Conservation (phyloP, 2,888 invertebrate species). For the Crepidodera aurea region DNA sequence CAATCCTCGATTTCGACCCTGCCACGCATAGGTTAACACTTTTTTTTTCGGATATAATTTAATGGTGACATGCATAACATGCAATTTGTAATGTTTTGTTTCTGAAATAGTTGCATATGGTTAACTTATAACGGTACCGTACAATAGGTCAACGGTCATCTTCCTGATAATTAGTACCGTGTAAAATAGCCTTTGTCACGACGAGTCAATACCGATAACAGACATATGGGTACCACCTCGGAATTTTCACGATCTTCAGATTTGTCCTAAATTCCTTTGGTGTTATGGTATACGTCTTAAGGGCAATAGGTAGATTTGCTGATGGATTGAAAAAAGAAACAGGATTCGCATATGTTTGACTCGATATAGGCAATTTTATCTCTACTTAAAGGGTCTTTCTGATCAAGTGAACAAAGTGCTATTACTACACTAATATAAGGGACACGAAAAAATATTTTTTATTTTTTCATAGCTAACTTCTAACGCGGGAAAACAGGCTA, state of each 20-base stretch:
- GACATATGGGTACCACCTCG: slow-evolving; percentile 14
- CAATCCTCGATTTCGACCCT: neutral
- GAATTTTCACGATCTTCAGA: slow-evolving; percentile 11
- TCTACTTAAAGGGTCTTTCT: too few relatives aligned
- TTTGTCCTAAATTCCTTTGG: slow-evolving; percentile 14
- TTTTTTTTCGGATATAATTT: slow-evolving; percentile 17
- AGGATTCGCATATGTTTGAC: too few relatives aligned
- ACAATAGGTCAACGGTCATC: slow-evolving; percentile 34
- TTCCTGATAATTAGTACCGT: slow-evolving; percentile 30
- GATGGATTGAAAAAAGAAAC: too few relatives aligned
- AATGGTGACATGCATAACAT: slow-evolving; percentile 17
- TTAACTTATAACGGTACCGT: slow-evolving; percentile 32
- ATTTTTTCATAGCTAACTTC: too few relatives aligned
- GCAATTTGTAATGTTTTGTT: slow-evolving; percentile 23
- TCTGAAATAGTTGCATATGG: slow-evolving; percentile 29
- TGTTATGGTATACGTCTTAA: too few relatives aligned
- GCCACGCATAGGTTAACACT: neutral
- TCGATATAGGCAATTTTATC: too few relatives aligned
- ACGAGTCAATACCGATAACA: slow-evolving; percentile 22
- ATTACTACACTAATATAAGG: too few relatives aligned
- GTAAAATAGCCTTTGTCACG: slow-evolving; percentile 31
- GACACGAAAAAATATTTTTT: too few relatives aligned
- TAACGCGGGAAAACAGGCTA: too few relatives aligned
- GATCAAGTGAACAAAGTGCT: too few relatives aligned
- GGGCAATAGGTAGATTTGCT: too few relatives aligned